Evolutionary conservation across 2,797 vertebrate species (phyloP).

Genomic region (Typhlichthys eigenmanni): DNA sequence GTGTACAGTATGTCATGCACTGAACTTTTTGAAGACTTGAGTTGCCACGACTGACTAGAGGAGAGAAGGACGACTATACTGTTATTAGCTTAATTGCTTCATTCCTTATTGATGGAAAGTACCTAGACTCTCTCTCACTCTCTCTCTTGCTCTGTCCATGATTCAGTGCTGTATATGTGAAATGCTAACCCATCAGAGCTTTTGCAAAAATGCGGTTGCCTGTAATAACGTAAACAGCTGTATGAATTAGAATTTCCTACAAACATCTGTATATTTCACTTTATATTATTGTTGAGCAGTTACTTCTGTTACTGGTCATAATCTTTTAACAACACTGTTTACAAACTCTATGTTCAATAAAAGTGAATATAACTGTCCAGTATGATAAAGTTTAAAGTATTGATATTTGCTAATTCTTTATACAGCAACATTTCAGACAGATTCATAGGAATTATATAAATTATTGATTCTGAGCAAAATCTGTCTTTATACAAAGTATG

Average conservation of each 20-base stretch:
- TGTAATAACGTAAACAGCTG: slow-evolving; percentile 59
- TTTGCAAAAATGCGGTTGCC: slow-evolving; percentile 28
- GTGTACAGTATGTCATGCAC: slow-evolving; percentile 11
- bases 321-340: too few relatives aligned
- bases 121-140: slow-evolving; percentile 24
- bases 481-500: too few relatives aligned
- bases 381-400: slow-evolving; percentile 10
- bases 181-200: slow-evolving; percentile 17
- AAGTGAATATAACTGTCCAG: too few relatives aligned
- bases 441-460: too few relatives aligned
- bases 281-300: slow-evolving; percentile 52
- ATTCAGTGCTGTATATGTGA: slow-evolving; percentile 30
- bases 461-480: too few relatives aligned
- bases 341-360: too few relatives aligned
- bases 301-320: not conserved
- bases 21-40: too few relatives aligned
- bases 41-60: slow-evolving; percentile 32
- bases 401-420: too few relatives aligned
- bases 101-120: slow-evolving; percentile 74
- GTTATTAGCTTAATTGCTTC: slow-evolving; percentile 72
- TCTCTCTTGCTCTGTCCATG: slow-evolving; percentile 28
- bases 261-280: slow-evolving; percentile 65
- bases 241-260: slow-evolving; percentile 56
- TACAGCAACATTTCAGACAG: too few relatives aligned
- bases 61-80: slow-evolving; percentile 62